Base-by-base conservation (phyloP, 23 tunicate species). In the Styela clava region DNA sequence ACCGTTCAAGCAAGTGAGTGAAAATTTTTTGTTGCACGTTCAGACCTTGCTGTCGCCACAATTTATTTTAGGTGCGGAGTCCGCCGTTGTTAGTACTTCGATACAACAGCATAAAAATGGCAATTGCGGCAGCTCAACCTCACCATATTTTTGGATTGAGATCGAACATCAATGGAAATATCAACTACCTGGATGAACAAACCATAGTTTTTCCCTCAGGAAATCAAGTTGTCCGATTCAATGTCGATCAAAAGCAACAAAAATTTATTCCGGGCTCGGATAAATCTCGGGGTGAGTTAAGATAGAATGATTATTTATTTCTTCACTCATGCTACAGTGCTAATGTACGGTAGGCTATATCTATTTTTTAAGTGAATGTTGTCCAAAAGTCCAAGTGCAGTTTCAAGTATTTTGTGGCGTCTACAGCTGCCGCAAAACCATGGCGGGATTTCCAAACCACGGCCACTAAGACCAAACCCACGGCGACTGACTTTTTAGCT, bases 231-330 rank as follows among this genome's bases (percentile, higher is more conserved):
- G 86, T 90, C 34, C 82, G 95, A 19, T 90, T 95, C 69, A 95
- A 95, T 78, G 81, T 95, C 12, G 99, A 95, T 64, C 99, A 95
- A 62, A 95, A 90, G 84, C 92, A 86, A 68, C 95, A 89, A 69
- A 83, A 90, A 37, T 95, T 95, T 62, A 90, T 95, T n/a, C 86
- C 96, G 1, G 96, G 99, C 68, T 95, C 99, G 24, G 99, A 95
- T 21, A 89, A 86, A 56, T 79, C 85, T 9, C 82, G 76, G 26
- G 95, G 98, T 92, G 74, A 34, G 79, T 20, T 19, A 28, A 28
- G 0, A 78, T 16, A n/a, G n/a, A n/a, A n/a, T n/a, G n/a, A n/a
- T n/a, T n/a, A n/a, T n/a, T n/a, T n/a, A n/a, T n/a, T 19, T 16
- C 19, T 74, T 74, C 19, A 16, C 18, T 69, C 21, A 19, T 61